Base-by-base conservation (phyloP, 2,113 vertebrate species). In the Nesogale talazaci region DNA sequence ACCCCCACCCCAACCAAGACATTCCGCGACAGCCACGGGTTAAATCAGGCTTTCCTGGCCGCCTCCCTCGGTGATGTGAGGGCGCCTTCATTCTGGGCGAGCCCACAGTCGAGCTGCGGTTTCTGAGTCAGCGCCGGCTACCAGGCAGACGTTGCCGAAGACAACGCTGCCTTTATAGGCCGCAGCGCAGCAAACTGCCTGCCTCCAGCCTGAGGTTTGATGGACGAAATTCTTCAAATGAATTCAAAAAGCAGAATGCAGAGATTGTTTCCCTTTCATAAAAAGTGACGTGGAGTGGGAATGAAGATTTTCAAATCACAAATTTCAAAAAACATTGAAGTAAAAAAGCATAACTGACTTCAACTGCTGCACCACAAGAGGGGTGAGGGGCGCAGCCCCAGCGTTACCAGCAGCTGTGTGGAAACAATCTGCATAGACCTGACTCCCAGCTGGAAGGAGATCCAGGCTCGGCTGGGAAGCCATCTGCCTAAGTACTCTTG, bases 111-210 rank as follows among this genome's bases (percentile, higher is more conserved):
- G 31, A 34, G 59, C 76, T 6, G 31, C 14, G 74, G 70, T 87
- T 67, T 72, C 93, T 97, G 94, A 97, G 97, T 88, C n/a, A 75
- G 78, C 31, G 56, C 97, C 95, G 97, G n/a, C 92, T 83, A 7
- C 36, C 86, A 94, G 1, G 88, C 2, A 67, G 82, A 27, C 3
- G 2, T 88, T 77, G 56, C 46, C 82, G 72, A 80, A 96, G 83
- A 97, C 96, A 96, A 92, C 57, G 72, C 78, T 94, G 86, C 83
- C 94, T 97, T 97, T 98, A 93, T 27, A 91, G 15, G 0, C 0
- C 1, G 19, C 57, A 40, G 36, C 93, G 95, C 86, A 93, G 94
- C 70, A 86, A 90, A 92, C 22, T 6, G 14, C 46, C 10, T 75
- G 92, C 86, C 92, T 96, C 81, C 88, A 90, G 0, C 75, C 85